phyloP scores from a whole-genome alignment of 2,113 vertebrate species.

The Hiodon tergisus region DNA sequence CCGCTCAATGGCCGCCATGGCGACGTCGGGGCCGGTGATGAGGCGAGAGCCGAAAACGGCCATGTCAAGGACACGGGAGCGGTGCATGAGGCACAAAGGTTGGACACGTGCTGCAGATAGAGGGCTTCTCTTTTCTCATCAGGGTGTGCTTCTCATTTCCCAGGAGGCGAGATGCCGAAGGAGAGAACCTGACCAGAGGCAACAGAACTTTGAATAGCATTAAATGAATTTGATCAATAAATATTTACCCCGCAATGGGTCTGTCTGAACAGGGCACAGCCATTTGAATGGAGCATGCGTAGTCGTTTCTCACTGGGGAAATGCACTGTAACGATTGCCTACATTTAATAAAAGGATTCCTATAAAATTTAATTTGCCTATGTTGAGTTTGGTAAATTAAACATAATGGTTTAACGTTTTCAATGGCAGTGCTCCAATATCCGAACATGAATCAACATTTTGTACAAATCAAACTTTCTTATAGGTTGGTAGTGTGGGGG shows the following conservation, averaged over 20 bases:
- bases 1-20: conserved; percentile 52
- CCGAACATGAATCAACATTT: conserved; percentile 3
- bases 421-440: conserved; percentile 16
- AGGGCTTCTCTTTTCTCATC: conserved; percentile 53
- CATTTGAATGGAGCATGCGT: neutral
- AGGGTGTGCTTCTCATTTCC: conserved; percentile 55
- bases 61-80: conserved; percentile 27
- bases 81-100: conserved; percentile 50
- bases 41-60: conserved; percentile 40
- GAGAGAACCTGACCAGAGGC: conserved; percentile 62
- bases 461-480: neutral
- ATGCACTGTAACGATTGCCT: conserved; percentile 35
- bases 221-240: conserved; percentile 68
- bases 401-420: conserved; percentile 23
- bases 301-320: conserved; percentile 28
- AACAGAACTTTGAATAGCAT: conserved; percentile 72
- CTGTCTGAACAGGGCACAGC: conserved; percentile 1
- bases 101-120: conserved; percentile 54
- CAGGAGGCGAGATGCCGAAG: conserved; percentile 58
- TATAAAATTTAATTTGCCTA: conserved; percentile 26
- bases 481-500: neutral
- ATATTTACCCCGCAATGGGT: conserved; percentile 33
- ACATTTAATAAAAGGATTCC: conserved; percentile 36
- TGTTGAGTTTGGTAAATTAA: conserved; percentile 27
- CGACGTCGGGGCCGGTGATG: conserved; percentile 50